Evolutionary conservation across 2,113 vertebrate genomes (phyloP).

Genomic region (Corythornis vintsioides): DNA sequence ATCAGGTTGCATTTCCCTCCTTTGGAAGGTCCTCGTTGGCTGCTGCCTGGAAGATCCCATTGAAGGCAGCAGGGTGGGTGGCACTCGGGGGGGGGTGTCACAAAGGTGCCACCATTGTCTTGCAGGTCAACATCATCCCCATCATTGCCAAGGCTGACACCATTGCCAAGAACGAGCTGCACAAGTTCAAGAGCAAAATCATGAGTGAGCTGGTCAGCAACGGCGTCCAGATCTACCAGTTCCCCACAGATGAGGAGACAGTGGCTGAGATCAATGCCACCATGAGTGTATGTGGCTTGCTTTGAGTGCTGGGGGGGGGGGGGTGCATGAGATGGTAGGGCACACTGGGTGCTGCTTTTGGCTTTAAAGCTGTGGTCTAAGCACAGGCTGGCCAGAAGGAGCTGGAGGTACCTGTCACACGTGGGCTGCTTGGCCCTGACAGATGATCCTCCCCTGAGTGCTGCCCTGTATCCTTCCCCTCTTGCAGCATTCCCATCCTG

Average conservation of each 20-base stretch:
- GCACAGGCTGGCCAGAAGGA: neutral
- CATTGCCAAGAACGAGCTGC: constrained; percentile 84
- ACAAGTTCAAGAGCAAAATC: constrained; percentile 88
- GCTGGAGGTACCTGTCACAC: neutral
- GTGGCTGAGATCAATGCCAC: constrained; percentile 86
- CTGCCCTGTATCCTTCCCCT: neutral
- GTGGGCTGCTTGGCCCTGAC: neutral
- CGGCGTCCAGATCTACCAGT: constrained; percentile 86
- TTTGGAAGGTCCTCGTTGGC: neutral
- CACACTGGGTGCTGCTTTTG: accelerated
- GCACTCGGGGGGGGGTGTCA: accelerated
- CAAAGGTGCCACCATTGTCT: constrained; percentile 13
- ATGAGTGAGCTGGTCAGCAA: constrained; percentile 88
- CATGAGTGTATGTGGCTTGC: constrained; percentile 78
- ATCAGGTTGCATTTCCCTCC: neutral
- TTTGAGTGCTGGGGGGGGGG: no score
- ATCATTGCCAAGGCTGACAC: constrained; percentile 87
- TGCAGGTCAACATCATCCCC: constrained; percentile 85
- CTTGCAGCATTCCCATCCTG: accelerated
- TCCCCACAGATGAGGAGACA: constrained; percentile 83
- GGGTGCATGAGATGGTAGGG: neutral
- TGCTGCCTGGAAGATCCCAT: neutral
- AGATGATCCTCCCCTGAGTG: neutral
- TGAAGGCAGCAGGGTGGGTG: neutral
- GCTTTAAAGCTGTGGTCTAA: neutral